phyloP scores from a whole-genome alignment of 2,888 invertebrate genomes.

The Morpho helenor region DNA sequence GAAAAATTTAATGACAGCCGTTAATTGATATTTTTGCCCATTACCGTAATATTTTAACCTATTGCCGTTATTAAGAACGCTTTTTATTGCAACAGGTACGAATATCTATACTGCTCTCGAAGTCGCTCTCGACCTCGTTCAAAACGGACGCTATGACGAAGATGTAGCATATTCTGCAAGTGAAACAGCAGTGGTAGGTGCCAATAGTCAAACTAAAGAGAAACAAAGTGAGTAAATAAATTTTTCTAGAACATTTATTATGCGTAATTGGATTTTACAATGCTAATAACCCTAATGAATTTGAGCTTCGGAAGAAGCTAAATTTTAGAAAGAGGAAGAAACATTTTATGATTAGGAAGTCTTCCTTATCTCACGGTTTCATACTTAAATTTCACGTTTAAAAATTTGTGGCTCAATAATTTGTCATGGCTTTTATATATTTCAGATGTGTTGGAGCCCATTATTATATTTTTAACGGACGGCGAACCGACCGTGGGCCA shows the following conservation, averaged over 20 bases:
- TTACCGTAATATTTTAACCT: background rate
- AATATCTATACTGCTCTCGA: slow-evolving; percentile 83
- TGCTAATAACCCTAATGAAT: no score
- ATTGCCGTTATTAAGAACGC: background rate
- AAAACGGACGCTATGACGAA: slow-evolving; percentile 47
- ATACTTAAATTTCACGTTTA: no score
- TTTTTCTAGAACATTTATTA: background rate
- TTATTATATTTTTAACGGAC: slow-evolving; percentile 77
- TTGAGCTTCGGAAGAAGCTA: no score
- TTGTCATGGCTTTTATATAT: background rate
- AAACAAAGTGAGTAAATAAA: background rate
- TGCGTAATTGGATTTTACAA: no score
- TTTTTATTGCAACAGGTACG: slow-evolving; percentile 64
- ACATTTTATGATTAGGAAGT: no score
- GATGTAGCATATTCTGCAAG: slow-evolving; percentile 4
- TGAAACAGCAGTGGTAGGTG: background rate
- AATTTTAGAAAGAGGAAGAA: no score
- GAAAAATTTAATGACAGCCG: background rate
- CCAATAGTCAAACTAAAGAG: slow-evolving; percentile 5
- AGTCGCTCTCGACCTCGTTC: slow-evolving; percentile 73
- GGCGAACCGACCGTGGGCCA: slow-evolving; percentile 73
- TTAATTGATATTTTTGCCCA: background rate
- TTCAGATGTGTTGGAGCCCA: slow-evolving; percentile 69
- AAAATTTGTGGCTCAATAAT: background rate
- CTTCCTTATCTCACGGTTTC: no score